phyloP scores from a whole-genome alignment of 53 echinoderm and acorn worm species.

The Holothuria leucospilota region DNA sequence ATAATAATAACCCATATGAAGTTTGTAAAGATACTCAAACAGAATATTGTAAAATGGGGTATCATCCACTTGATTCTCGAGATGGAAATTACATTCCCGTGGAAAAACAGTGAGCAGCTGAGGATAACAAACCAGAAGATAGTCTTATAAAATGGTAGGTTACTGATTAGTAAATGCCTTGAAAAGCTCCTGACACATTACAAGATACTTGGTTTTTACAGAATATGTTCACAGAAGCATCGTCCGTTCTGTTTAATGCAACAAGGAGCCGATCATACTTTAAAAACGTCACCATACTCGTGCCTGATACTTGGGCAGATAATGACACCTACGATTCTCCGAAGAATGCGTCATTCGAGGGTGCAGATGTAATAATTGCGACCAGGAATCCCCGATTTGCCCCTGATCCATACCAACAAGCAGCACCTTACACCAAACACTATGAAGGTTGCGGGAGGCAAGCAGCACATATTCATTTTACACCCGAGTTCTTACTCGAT shows the following conservation, averaged over 20 bases:
- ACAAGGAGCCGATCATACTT: conserved; percentile 62
- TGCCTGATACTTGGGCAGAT: conserved; percentile 58
- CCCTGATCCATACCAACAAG: background rate
- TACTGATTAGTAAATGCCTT: too few species aligned
- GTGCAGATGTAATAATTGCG: conserved; percentile 73
- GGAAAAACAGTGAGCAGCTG: too few species aligned
- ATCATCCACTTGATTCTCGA: too few species aligned
- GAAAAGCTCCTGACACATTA: too few species aligned
- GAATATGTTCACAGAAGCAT: conserved; percentile 71
- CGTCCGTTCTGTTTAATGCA: conserved; percentile 58
- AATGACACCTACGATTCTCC: conserved; percentile 51
- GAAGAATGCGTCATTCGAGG: conserved; percentile 65
- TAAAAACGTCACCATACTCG: conserved; percentile 64
- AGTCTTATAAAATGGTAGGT: too few species aligned
- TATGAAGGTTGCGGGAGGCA: conserved; percentile 70
- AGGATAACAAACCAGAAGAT: too few species aligned
- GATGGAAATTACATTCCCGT: too few species aligned
- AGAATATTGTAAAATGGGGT: too few species aligned
- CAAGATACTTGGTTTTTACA: background rate
- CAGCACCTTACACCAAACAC: conserved; percentile 68
- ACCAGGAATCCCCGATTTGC: conserved; percentile 73
- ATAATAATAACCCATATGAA: too few species aligned
- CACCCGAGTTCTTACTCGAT: conserved; percentile 35
- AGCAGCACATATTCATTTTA: conserved; percentile 66
- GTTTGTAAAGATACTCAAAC: too few species aligned